Percentiles rank a stretch among this genome's conserved stretches.
Conservation (phyloP, 2,888 invertebrate species). For the Sympetrum striolatum region DNA sequence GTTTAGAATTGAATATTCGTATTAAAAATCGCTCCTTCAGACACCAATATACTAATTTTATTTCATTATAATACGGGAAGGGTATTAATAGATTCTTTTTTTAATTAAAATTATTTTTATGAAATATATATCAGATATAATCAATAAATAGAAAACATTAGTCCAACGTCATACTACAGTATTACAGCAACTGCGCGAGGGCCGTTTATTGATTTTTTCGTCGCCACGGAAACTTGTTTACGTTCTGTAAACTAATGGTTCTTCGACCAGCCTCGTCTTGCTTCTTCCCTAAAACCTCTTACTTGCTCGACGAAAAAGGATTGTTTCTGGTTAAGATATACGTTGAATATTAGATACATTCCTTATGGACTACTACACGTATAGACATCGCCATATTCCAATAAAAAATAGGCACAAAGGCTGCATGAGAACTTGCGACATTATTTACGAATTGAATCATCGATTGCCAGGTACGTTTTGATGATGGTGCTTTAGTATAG, state of each 20-base stretch:
- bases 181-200: neutral
- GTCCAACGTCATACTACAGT: neutral
- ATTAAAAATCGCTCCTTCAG: no score
- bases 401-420: neutral
- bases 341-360: neutral
- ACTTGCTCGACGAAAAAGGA: neutral
- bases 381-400: neutral
- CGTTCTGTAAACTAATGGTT: neutral
- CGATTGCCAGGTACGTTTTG: neutral
- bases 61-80: no score
- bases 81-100: no score
- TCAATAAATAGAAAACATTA: no score
- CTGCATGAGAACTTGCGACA: neutral
- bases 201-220: neutral
- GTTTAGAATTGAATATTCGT: no score
- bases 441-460: neutral
- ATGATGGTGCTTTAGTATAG: no score
- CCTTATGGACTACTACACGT: neutral
- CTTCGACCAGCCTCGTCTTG: neutral
- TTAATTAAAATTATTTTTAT: no score
- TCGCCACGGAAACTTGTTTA: conserved; percentile 14
- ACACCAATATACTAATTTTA: no score
- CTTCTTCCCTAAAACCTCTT: neutral
- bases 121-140: no score
- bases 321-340: neutral